Conservation (phyloP, 2,797 vertebrate genomes). For the Acanthornis magna region DNA sequence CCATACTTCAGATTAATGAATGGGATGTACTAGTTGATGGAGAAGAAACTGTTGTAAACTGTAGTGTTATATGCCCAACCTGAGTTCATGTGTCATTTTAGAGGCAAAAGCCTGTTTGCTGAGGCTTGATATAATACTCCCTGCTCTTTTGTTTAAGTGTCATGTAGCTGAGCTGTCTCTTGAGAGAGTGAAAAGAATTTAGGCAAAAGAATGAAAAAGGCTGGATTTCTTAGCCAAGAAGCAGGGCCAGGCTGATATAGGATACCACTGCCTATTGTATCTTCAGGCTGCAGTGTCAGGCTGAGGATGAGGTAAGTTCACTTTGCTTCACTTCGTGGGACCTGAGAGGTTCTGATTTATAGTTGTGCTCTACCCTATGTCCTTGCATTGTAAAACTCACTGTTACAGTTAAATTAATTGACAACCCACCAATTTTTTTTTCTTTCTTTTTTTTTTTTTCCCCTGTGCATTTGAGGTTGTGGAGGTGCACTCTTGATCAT, state of each 20-base stretch:
- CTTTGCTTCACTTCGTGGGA: neutral
- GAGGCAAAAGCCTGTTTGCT: neutral
- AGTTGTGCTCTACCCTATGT: neutral
- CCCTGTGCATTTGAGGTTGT: neutral
- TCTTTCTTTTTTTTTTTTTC: fast-evolving
- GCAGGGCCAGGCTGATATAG: neutral
- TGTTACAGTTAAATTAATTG: neutral
- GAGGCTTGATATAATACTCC: neutral
- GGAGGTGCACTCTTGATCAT: neutral
- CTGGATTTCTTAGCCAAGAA: neutral
- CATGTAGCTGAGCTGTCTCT: neutral
- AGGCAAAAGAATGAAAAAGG: neutral
- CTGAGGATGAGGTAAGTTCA: neutral
- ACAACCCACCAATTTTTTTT: fast-evolving
- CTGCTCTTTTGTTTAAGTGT: neutral
- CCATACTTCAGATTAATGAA: neutral
- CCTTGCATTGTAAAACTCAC: neutral
- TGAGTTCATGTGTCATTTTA: neutral
- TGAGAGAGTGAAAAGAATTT: neutral
- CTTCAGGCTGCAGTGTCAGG: neutral
- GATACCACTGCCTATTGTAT: neutral
- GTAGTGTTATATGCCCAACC: neutral
- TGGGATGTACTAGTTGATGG: neutral
- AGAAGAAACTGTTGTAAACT: neutral
- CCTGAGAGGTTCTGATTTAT: neutral